Evolutionary conservation across 2,888 invertebrate genomes (phyloP), one percentile per base, ranked within the genome.

Genomic region (Gnatocerus cornutus): DNA sequence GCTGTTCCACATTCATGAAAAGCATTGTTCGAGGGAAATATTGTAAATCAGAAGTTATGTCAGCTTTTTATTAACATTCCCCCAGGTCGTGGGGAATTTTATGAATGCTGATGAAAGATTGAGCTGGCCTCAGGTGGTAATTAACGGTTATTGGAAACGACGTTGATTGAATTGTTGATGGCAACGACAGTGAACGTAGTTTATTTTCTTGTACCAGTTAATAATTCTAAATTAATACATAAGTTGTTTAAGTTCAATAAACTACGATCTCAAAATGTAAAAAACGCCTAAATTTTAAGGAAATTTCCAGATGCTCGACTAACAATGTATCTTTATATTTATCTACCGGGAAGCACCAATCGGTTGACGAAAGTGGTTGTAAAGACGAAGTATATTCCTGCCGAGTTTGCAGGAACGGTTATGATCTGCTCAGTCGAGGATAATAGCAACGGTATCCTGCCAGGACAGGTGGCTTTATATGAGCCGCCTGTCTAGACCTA

Each of bases 11-110:
- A 63, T 69, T 69, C 58, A 61, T 50, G 12, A 71, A 71, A 71
- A 58, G 58, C 63, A 68, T 71, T 71, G 71, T 71, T 70, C 56
- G 33, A 12, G 41, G 50, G 45, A 56, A 67, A 63, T 43, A 48
- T 46, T 56, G 56, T 61, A 70, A 70, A 66, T 65, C 69, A 55
- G 61, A 43, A 21, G 41, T 45, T 69, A 50, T 46, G 64, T 69
- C 61, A 61, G 68, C 55, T 56, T 63, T 63, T 68, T 68, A 56
- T 63, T 63, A 68, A 63, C 53, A 53, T 62, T 45, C 59, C 52
- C 37, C 30, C 52, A 41, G 46, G 66, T 55, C 39, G 37, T 43
- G 41, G 53, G 39, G 41, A 30, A 53, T 29, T 64, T 64, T 64
- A 64, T 55, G 55, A 45, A 21, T 39, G 27, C 30, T 46, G 39